Evolutionary conservation across 2,888 invertebrate genomes (phyloP).

Genomic region (Drosophila melanosoma): DNA sequence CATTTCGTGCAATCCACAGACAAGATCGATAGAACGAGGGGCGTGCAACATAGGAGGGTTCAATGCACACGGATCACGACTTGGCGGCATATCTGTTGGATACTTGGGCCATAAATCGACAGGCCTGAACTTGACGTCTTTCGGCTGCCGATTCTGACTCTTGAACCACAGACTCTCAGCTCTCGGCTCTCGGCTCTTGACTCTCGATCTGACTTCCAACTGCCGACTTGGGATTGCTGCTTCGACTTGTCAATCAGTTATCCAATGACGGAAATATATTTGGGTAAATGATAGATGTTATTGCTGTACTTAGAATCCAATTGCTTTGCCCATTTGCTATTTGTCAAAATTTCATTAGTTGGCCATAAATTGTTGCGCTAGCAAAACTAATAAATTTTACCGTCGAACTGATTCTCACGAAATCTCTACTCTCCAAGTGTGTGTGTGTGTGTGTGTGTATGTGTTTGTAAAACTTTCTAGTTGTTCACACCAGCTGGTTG

Average conservation of each 20-base stretch:
- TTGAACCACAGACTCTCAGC: conserved; percentile 14
- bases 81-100: conserved; percentile 43
- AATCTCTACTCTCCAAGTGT: conserved; percentile 20
- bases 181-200: conserved; percentile 2
- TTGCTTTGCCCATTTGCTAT: conserved; percentile 71
- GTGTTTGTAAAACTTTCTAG: conserved; percentile 65
- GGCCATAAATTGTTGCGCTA: conserved; percentile 70
- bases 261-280: conserved; percentile 46
- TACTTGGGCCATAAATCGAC: conserved; percentile 44
- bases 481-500: conserved; percentile 72
- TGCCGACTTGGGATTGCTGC: conserved; percentile 3
- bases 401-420: conserved; percentile 77
- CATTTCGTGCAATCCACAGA: conserved; percentile 70
- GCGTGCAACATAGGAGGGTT: conserved; percentile 54
- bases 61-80: conserved; percentile 84
- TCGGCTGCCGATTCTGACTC: conserved; percentile 46
- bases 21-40: conserved; percentile 16
- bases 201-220: background rate
- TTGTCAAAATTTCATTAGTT: conserved; percentile 78
- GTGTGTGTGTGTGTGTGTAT: background rate
- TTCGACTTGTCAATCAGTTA: conserved; percentile 59
- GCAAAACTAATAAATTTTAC: conserved; percentile 70
- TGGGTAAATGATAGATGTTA: conserved; percentile 64
- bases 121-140: conserved; percentile 56
- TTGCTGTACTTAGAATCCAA: conserved; percentile 52